Evolutionary conservation across 2,113 vertebrate genomes (phyloP).

Genomic region (Desmodus rotundus): DNA sequence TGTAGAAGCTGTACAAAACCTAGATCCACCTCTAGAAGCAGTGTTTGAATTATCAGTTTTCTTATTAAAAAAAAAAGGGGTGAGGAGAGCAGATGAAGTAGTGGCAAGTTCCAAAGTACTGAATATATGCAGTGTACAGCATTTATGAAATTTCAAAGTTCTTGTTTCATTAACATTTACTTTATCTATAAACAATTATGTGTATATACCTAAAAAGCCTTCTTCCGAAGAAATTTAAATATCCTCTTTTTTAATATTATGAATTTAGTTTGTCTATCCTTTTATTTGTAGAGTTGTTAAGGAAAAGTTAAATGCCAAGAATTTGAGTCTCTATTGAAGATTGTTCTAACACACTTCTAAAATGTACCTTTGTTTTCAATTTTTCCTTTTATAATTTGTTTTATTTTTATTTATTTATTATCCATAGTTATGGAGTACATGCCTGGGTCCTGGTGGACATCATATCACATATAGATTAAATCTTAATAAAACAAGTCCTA

Average conservation of each 20-base stretch:
- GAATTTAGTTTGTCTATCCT: not conserved
- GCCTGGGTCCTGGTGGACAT: not conserved
- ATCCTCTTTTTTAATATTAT: not conserved
- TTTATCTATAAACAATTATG: not conserved
- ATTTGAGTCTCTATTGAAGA: not conserved
- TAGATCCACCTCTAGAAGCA: not conserved
- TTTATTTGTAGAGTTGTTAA: not conserved
- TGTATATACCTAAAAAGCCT: not conserved
- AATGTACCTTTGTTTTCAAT: not conserved
- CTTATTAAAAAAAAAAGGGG: not conserved
- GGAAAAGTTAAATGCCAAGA: not conserved
- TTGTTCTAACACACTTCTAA: not conserved
- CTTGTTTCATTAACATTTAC: slow-evolving; percentile 1
- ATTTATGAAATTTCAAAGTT: not conserved
- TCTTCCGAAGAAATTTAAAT: not conserved
- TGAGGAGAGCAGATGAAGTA: not conserved
- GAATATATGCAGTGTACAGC: not conserved
- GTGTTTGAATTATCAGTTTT: not conserved
- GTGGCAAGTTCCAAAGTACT: not conserved
- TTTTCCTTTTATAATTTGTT: not conserved
- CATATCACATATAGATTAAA: not conserved
- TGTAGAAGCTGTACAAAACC: not conserved
- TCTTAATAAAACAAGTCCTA: not conserved
- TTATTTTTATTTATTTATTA: not conserved
- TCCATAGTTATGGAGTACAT: not conserved